phyloP scores from a whole-genome alignment of 2,113 vertebrate species.

The Columba livia region DNA sequence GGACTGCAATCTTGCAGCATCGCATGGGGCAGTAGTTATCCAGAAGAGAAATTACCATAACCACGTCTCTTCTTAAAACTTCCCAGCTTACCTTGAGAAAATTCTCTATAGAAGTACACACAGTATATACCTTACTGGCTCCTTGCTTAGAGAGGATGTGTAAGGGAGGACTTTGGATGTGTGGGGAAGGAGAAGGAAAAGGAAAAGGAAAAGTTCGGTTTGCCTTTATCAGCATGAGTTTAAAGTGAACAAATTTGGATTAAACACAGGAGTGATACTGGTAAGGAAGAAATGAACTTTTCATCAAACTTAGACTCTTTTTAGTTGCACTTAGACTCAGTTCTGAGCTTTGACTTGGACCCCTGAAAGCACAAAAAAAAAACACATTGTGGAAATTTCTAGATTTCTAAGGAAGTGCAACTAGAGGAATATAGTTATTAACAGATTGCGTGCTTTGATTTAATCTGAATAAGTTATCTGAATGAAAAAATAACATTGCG shows the following conservation, averaged over 20 bases:
- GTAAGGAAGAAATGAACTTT: neutral
- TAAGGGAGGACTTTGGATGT: neutral
- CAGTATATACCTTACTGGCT: neutral
- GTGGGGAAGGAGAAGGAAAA: neutral
- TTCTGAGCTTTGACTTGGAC: neutral
- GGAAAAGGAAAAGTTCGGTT: neutral
- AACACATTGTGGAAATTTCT: slow-evolving; percentile 14
- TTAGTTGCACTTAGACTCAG: neutral
- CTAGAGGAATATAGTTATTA: slow-evolving; percentile 32
- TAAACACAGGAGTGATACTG: neutral
- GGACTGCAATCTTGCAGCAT: neutral
- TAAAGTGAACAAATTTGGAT: neutral
- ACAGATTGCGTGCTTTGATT: slow-evolving; percentile 46
- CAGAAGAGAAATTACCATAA: neutral
- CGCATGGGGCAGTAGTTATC: neutral
- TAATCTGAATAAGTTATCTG: slow-evolving; percentile 3
- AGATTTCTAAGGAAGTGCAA: slow-evolving; percentile 2
- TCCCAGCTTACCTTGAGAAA: neutral
- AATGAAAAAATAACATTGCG: neutral
- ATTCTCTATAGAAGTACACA: neutral
- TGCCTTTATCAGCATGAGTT: neutral
- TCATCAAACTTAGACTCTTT: neutral
- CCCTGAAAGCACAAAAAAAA: neutral
- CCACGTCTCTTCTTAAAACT: neutral
- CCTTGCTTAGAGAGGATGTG: neutral